These are phyloP conservation scores for Sitodiplosis mosellana DNA, from an alignment of 1,140 invertebrate genomes.

Conservation along the genomic window DNA sequence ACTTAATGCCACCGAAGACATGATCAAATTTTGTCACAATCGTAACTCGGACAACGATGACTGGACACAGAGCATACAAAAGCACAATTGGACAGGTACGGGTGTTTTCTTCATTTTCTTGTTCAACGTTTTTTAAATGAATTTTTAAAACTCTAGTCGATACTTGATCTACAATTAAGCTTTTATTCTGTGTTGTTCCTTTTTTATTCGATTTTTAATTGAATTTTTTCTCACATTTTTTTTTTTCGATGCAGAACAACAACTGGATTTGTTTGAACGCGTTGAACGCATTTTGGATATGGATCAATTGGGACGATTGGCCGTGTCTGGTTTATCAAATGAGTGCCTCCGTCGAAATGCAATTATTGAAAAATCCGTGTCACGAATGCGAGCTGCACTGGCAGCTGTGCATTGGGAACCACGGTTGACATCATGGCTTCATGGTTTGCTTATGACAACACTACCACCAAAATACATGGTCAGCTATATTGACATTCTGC, in stretches of 20 bases:
- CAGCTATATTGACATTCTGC: constrained; percentile 61
- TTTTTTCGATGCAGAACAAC: constrained; percentile 34
- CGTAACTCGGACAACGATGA: constrained; percentile 38
- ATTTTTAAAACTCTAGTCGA: too few species aligned
- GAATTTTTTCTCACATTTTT: too few species aligned
- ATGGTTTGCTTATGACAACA: constrained; percentile 50
- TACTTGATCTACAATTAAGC: too few species aligned
- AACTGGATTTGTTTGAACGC: constrained; percentile 35
- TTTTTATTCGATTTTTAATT: too few species aligned
- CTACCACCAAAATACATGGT: constrained; percentile 46
- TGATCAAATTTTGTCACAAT: constrained; percentile 39
- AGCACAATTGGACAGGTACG: constrained; percentile 40
- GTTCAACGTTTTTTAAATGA: too few species aligned
- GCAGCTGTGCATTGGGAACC: constrained; percentile 48
- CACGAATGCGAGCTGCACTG: constrained; percentile 42
- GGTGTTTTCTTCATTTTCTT: too few species aligned
- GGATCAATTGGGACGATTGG: constrained; percentile 48
- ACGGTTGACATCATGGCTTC: constrained; percentile 59
- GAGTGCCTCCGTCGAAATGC: constrained; percentile 48
- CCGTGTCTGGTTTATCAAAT: constrained; percentile 31
- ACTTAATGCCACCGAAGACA: constrained; percentile 55
- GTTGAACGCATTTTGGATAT: constrained; percentile 45
- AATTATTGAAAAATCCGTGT: constrained; percentile 49
- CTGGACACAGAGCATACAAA: constrained; percentile 50
- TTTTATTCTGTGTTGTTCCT: too few species aligned